Percentiles rank a stretch among this genome's conserved stretches.
These are phyloP conservation scores for Calcarius lapponicus DNA, from an alignment of 2,797 vertebrate genomes.

Conservation along the genomic window DNA sequence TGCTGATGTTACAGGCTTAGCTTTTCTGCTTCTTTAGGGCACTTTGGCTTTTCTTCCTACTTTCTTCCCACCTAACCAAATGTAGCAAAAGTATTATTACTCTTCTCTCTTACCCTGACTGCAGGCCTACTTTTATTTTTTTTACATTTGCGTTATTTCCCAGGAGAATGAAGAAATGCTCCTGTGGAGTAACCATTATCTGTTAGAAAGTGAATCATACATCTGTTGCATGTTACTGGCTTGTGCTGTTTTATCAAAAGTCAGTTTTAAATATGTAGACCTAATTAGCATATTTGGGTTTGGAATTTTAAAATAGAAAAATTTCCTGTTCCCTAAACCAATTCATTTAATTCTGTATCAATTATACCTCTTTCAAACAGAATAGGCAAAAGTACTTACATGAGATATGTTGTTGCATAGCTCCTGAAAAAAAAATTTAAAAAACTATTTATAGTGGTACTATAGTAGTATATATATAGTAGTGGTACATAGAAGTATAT, in stretches of 20 bases:
- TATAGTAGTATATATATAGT: background rate
- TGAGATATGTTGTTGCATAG: background rate
- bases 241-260: background rate
- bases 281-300: background rate
- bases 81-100: background rate
- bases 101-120: background rate
- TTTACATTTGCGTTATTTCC: background rate
- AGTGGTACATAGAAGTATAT: background rate
- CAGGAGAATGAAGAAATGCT: background rate
- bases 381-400: background rate
- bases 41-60: background rate
- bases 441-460: background rate
- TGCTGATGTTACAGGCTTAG: background rate
- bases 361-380: background rate
- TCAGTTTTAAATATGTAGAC: background rate
- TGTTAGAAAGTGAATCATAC: background rate
- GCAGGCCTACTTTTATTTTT: background rate
- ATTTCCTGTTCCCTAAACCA: background rate
- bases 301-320: background rate
- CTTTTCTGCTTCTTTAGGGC: background rate
- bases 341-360: background rate
- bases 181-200: background rate
- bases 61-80: background rate
- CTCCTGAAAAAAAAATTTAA: background rate
- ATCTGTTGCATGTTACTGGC: background rate